Conservation (phyloP, 2,797 vertebrate genomes). For the Darevskia nairensis region DNA sequence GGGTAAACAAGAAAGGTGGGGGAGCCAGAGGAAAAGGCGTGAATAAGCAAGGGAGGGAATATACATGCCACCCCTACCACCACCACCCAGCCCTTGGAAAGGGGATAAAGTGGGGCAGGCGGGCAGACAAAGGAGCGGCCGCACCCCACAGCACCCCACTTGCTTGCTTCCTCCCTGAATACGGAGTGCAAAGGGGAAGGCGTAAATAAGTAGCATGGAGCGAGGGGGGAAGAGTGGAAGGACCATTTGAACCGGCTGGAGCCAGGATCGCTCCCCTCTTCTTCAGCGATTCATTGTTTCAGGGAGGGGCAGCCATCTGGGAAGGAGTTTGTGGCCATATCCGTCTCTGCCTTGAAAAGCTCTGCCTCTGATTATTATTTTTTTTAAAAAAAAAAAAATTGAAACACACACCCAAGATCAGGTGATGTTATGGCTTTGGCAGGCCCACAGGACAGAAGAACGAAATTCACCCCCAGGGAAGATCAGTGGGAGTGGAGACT, state of each 20-base stretch:
- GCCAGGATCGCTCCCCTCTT: not conserved
- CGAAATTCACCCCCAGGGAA: not conserved
- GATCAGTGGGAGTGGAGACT: too few relatives aligned
- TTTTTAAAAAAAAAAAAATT: too few relatives aligned
- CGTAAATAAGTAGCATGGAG: not conserved
- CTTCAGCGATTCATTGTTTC: constrained; percentile 18
- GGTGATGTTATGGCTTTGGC: not conserved
- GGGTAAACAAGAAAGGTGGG: not conserved
- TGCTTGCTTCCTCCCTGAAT: not conserved
- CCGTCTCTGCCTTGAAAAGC: not conserved
- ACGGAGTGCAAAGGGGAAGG: not conserved
- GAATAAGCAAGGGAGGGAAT: not conserved
- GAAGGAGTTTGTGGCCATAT: not conserved
- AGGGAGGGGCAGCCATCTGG: constrained; percentile 33
- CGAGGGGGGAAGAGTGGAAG: not conserved
- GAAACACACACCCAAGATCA: not conserved
- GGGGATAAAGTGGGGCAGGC: constrained; percentile 65
- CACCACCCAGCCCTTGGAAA: constrained; percentile 8
- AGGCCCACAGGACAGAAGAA: not conserved
- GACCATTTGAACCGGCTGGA: not conserved
- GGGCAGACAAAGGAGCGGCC: constrained; percentile 23
- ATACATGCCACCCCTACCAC: not conserved
- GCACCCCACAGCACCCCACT: not conserved
- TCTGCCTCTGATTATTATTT: not conserved
- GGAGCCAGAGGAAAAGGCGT: not conserved